Evolutionary conservation across 2,888 invertebrate species (phyloP), one percentile per base, ranked within the genome.

Genomic region (Belgica antarctica): DNA sequence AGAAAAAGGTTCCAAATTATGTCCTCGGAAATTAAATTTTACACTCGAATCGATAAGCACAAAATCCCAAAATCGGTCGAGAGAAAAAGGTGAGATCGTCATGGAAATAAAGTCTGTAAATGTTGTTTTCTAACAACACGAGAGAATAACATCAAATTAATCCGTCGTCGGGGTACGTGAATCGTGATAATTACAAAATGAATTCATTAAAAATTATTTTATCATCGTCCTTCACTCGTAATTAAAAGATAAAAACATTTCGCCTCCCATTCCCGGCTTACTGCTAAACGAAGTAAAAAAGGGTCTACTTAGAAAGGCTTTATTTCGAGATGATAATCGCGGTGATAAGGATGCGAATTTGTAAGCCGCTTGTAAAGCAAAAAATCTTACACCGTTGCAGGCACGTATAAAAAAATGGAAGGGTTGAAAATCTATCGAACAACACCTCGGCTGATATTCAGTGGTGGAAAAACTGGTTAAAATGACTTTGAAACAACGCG

Each of bases 211-310:
- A 52, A 52, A 19, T n/a, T 52, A 52, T 52, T 52, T 52, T 52
- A 52, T 52, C 52, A 52, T 19, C 17, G 52, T 52, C 52, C 52
- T 52, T 52, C 17, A 22, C 52, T 52, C 17, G 52, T n/a, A 52
- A 52, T 52, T 52, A 52, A 52, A 52, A 52, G 52, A 52, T 52
- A 22, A 52, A 41, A 52, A 52, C 52, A 52, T 52, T 52, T 52
- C 15, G 10, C 41, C 17, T 19, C 52, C n/a, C 52, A 22, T n/a
- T 41, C 41, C 41, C 22, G 7, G 22, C 12, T 2, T 22, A 12
- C 19, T 19, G 52, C 52, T 52, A 52, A 52, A 22, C 22, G 5
- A 22, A 52, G 52, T n/a, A 3, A 52, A 52, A n/a, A 52, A 52
- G 22, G 22, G 52, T 52, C 52, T 19, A 17, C 52, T 52, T 15